Base-by-base conservation (phyloP, 2,888 invertebrate genomes). In the Erebia palarica region DNA sequence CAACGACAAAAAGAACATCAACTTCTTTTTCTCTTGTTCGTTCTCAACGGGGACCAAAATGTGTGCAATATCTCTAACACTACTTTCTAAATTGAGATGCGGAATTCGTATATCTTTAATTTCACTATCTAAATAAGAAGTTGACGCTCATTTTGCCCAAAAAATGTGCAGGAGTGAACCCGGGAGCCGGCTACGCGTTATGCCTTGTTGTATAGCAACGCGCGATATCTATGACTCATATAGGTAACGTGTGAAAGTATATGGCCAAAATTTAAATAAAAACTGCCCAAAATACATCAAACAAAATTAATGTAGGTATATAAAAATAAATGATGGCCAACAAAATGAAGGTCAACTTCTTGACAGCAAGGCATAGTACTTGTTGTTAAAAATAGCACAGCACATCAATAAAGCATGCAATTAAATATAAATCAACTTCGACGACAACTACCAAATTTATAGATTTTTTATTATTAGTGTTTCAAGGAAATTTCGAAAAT, bases 311-410 rank as follows among this genome's bases (percentile, higher is more conserved):
- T 92, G 91, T 90, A 94, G 94, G 95, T 93, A 95, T 95, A 94
- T 95, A 95, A 96, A 96, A 72, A 55, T 55, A 55, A 96, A 73
- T 95, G 96, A 96, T 96, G 96, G 96, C 96, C 96, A 96, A 96
- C 96, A 95, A 96, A 97, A 97, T 96, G 97, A 97, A 96, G 96
- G 97, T 97, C 97, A 97, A 97, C 97, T 97, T 97, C 97, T 97
- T 96, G 96, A 96, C 95, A 95, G 95, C 95, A 94, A 94, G 94
- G 94, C 94, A 94, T 90, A 91, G 85, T 89, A 93, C 84, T 90
- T 86, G 86, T 88, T 89, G 84, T 88, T 88, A 75, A 86, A 86
- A 88, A 88, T 87, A 92, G 91, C 93, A 86, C 87, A 91, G 92
- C 92, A 87, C 86, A 89, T 88, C 83, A 89, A 90, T 82, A 91